Evolutionary conservation across 2,113 vertebrate species (phyloP).

Genomic region (Peromyscus polionotus): DNA sequence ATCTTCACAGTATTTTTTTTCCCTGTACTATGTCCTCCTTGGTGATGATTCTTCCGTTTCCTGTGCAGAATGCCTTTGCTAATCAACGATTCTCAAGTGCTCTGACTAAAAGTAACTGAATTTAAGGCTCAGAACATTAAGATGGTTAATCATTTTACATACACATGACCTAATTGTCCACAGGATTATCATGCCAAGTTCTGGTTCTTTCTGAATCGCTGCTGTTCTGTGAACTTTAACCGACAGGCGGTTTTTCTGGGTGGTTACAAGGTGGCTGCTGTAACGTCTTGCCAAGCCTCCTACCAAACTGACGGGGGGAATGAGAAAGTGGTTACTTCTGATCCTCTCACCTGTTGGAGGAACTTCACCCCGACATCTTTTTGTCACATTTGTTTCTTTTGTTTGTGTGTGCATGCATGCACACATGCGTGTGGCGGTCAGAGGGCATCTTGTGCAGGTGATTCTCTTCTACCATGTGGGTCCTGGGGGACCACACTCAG

Average conservation of each 20-base stretch:
- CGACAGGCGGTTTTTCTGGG: not conserved
- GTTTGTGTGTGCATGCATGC: not conserved
- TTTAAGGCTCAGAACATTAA: slow-evolving; percentile 28
- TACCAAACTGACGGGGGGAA: not conserved
- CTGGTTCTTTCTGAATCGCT: not conserved
- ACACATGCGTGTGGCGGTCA: not conserved
- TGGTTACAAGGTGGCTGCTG: not conserved
- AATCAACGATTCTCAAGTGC: not conserved
- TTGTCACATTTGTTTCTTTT: not conserved
- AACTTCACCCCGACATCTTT: not conserved
- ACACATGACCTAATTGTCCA: not conserved
- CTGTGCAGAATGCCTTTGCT: not conserved
- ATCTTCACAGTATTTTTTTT: not conserved
- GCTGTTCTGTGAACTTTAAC: not conserved
- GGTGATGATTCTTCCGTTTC: not conserved
- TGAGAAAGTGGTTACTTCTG: not conserved
- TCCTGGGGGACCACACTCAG: not conserved
- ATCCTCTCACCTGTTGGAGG: not conserved
- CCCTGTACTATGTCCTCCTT: not conserved
- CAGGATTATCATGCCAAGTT: not conserved
- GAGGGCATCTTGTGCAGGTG: not conserved
- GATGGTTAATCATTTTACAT: not conserved
- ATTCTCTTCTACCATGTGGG: not conserved
- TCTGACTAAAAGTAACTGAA: not conserved
- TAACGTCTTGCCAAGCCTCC: not conserved